Percentiles rank a stretch among this genome's conserved stretches.
phyloP scores from a whole-genome alignment of 2,113 vertebrate species.

The Gymnarchus niloticus region DNA sequence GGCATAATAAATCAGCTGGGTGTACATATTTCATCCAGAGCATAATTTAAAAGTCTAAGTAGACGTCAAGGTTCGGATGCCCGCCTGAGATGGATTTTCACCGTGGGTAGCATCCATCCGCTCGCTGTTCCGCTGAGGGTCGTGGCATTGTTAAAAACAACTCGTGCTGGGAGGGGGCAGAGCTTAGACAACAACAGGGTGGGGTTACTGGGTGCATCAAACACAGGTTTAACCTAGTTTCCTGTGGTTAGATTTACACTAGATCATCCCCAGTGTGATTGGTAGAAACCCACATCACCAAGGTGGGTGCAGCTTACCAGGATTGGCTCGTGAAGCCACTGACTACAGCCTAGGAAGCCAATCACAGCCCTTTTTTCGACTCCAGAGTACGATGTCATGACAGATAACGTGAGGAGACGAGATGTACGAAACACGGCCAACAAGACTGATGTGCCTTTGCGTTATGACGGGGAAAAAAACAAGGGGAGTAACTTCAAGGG shows the following conservation, averaged over 20 bases:
- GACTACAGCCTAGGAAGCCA: background rate
- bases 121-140: background rate
- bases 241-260: background rate
- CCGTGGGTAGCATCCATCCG: background rate
- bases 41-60: slow-evolving; percentile 27
- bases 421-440: background rate
- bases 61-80: slow-evolving; percentile 19
- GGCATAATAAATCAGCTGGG: slow-evolving; percentile 36
- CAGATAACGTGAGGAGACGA: background rate
- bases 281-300: too few relatives aligned
- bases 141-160: background rate
- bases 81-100: slow-evolving; percentile 20
- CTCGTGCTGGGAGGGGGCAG: background rate
- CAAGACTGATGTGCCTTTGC: background rate
- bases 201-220: background rate
- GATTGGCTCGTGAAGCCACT: background rate
- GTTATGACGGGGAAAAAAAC: slow-evolving; percentile 6
- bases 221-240: background rate
- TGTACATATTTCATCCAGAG: slow-evolving; percentile 20
- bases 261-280: too few relatives aligned
- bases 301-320: background rate
- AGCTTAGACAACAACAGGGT: background rate
- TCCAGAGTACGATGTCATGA: background rate
- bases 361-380: background rate
- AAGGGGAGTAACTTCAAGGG: slow-evolving; percentile 4